phyloP scores from a whole-genome alignment of 1,140 invertebrate species.

The Lepidurus couesii region DNA sequence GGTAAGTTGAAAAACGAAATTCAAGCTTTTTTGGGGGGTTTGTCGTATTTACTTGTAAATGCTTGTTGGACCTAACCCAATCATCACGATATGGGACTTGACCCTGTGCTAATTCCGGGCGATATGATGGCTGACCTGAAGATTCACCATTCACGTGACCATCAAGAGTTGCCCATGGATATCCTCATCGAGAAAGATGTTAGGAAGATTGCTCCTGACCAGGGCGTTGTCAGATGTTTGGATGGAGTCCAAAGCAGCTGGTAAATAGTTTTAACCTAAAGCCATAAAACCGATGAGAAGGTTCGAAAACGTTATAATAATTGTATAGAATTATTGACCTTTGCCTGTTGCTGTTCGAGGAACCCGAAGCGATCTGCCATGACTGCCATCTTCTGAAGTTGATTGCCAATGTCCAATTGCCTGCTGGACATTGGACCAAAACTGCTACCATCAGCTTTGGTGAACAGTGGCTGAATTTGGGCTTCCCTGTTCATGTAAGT shows the following conservation, averaged over 20 bases:
- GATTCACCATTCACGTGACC: background rate
- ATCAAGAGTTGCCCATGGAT: background rate
- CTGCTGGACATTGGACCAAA: background rate
- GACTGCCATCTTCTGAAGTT: slow-evolving; percentile 11
- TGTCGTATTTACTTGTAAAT: background rate
- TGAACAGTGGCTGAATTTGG: background rate
- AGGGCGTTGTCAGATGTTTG: background rate
- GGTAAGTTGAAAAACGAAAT: background rate
- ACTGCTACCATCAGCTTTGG: background rate
- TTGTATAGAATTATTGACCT: slow-evolving; percentile 12
- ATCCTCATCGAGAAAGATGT: background rate
- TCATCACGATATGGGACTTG: background rate
- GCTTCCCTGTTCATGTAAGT: background rate
- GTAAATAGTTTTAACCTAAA: background rate
- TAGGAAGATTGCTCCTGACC: background rate
- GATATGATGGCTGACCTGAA: too few species aligned
- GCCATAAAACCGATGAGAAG: background rate
- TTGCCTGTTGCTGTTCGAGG: background rate
- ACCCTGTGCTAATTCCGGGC: background rate
- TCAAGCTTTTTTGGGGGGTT: background rate
- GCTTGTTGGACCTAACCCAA: too few species aligned
- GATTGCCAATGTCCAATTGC: background rate
- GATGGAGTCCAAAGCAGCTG: background rate
- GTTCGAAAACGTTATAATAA: background rate
- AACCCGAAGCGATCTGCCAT: slow-evolving; percentile 22